Evolutionary conservation across 2,888 invertebrate species (phyloP).

Genomic region (Catocala sponsa): DNA sequence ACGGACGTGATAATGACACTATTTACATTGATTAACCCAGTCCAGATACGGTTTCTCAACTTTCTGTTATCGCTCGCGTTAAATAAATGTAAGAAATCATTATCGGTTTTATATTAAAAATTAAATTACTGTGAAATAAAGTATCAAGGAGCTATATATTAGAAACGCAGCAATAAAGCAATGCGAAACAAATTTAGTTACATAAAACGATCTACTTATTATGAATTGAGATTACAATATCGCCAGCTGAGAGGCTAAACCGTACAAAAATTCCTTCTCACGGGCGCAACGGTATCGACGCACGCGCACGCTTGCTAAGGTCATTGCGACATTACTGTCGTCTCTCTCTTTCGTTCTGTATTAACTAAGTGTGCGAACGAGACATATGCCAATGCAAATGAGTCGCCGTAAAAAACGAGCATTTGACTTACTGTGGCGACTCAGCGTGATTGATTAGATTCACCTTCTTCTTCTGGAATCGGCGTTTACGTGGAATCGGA

Average conservation of each 20-base stretch:
- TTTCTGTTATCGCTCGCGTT: conserved; percentile 12
- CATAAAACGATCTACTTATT: conserved; percentile 45
- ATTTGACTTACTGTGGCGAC: conserved; percentile 73
- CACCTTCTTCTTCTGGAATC: conserved; percentile 74
- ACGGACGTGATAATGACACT: conserved; percentile 24
- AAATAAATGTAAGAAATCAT: conserved; percentile 12
- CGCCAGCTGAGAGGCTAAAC: conserved; percentile 67
- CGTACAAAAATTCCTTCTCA: conserved; percentile 82
- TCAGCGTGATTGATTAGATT: conserved; percentile 82
- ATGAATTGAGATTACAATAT: conserved; percentile 64
- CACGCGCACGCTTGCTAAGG: conserved; percentile 76
- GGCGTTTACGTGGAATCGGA: conserved; percentile 68
- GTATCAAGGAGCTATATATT: conserved; percentile 9
- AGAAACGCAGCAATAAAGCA: conserved; percentile 19
- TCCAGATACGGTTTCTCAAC: conserved; percentile 12
- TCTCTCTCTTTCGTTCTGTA: conserved; percentile 56
- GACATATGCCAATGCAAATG: conserved; percentile 75
- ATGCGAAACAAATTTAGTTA: conserved; percentile 34
- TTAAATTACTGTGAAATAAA: conserved; percentile 19
- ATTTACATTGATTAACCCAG: conserved; percentile 22
- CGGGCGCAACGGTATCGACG: conserved; percentile 79
- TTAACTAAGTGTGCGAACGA: conserved; percentile 48
- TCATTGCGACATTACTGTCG: conserved; percentile 61
- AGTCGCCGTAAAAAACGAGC: conserved; percentile 69
- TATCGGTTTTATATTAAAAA: conserved; percentile 7